A percentile compares a stretch with the other conserved stretches of the same genome.
phyloP scores from a whole-genome alignment of 2,888 invertebrate species.

The Protodeltote pygarga region DNA sequence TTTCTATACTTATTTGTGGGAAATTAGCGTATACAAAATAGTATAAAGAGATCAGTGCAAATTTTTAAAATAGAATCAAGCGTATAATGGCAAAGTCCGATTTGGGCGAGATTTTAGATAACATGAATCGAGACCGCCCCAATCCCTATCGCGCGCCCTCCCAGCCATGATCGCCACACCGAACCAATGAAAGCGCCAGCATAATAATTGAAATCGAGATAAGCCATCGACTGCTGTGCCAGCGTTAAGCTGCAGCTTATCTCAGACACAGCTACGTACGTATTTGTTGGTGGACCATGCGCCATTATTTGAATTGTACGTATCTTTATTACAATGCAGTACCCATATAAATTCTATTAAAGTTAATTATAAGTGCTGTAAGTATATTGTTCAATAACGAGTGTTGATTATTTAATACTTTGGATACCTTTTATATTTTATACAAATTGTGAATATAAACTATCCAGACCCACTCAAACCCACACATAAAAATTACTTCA shows the following conservation, averaged over 20 bases:
- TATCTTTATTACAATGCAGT: conserved; percentile 75
- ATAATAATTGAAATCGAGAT: conserved; percentile 86
- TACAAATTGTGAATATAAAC: too few species aligned
- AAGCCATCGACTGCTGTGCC: conserved; percentile 81
- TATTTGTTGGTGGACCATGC: conserved; percentile 75
- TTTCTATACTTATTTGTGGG: neutral
- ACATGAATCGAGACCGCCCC: conserved; percentile 74
- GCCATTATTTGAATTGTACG: conserved; percentile 71
- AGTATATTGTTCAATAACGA: too few species aligned
- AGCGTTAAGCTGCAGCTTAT: conserved; percentile 81
- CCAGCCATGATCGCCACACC: conserved; percentile 62
- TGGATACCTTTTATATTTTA: too few species aligned
- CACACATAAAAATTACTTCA: too few species aligned
- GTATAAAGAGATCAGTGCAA: conserved; percentile 28
- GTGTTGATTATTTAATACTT: conserved; percentile 48
- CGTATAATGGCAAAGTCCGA: conserved; percentile 72
- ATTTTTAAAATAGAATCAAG: conserved; percentile 65
- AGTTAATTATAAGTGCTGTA: conserved; percentile 59
- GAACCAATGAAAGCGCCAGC: conserved; percentile 81
- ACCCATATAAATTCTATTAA: conserved; percentile 66
- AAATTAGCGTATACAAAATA: too few species aligned
- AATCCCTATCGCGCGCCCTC: conserved; percentile 65
- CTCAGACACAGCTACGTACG: conserved; percentile 75
- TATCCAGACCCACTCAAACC: too few species aligned
- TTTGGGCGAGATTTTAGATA: conserved; percentile 81